phyloP scores from a whole-genome alignment of 2,888 invertebrate species.

The Clunio marinus region DNA sequence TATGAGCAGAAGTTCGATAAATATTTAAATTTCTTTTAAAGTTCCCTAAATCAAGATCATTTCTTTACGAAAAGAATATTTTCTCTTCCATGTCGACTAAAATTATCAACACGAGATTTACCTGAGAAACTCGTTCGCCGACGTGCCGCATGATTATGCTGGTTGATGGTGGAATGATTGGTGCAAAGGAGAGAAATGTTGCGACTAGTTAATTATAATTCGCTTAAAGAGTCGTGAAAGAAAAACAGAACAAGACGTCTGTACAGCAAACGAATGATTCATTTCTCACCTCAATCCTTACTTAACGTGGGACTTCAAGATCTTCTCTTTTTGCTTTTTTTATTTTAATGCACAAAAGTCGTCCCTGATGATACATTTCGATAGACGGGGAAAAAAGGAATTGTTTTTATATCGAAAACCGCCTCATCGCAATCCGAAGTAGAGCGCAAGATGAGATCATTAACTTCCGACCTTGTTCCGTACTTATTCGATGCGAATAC shows the following conservation, averaged over 20 bases:
- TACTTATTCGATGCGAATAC: neutral
- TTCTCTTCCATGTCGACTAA: no score
- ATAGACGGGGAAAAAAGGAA: neutral
- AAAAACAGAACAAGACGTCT: neutral
- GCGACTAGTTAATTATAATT: neutral
- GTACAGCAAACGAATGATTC: neutral
- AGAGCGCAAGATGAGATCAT: neutral
- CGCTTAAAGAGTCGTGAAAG: no score
- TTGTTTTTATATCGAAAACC: neutral
- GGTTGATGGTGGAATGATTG: neutral
- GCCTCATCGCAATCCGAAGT: no score
- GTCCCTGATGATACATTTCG: neutral
- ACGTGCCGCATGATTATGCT: neutral
- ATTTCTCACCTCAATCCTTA: neutral
- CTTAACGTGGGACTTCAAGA: neutral
- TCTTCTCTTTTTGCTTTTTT: no score
- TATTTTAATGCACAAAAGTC: neutral
- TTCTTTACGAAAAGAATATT: neutral
- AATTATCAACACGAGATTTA: neutral
- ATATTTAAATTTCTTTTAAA: conserved; percentile 9
- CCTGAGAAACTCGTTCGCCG: conserved; percentile 15
- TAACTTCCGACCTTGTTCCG: conserved; percentile 15
- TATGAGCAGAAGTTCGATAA: neutral
- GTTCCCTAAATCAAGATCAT: neutral
- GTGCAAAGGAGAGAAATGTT: neutral